Evolutionary conservation across 1,140 invertebrate species (phyloP).

Genomic region (Trichonephila clavata): DNA sequence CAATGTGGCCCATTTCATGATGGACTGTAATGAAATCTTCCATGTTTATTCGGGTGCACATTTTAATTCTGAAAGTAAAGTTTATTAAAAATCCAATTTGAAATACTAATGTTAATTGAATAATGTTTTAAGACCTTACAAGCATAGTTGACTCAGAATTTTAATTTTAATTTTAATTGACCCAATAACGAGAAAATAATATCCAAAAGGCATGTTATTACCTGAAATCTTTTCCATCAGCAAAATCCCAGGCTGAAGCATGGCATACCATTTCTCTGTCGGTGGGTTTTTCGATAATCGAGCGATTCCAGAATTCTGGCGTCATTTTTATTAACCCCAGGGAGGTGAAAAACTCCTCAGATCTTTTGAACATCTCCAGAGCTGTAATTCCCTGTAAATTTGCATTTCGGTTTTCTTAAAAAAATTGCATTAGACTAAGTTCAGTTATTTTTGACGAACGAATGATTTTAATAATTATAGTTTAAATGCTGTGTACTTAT

Average conservation of each 20-base stretch:
- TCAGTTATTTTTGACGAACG: too few species aligned
- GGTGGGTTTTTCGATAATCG: conserved; percentile 82
- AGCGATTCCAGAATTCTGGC: conserved; percentile 83
- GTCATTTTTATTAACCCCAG: conserved; percentile 92
- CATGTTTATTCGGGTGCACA: conserved; percentile 89
- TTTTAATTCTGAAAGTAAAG: conserved; percentile 88
- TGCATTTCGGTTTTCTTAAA: too few species aligned
- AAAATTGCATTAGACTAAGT: too few species aligned
- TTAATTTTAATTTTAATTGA: too few species aligned
- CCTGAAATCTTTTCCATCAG: conserved; percentile 88
- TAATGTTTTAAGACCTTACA: too few species aligned
- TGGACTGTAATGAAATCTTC: conserved; percentile 90
- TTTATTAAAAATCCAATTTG: neutral
- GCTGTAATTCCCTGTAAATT: conserved; percentile 58
- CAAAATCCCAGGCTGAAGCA: conserved; percentile 95
- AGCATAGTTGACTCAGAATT: too few species aligned
- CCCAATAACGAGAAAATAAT: too few species aligned
- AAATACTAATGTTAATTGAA: too few species aligned
- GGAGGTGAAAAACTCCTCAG: conserved; percentile 93
- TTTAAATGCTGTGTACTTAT: too few species aligned
- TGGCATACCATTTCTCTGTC: conserved; percentile 88
- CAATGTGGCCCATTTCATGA: conserved; percentile 93
- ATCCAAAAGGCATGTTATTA: conserved; percentile 28
- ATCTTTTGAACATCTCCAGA: conserved; percentile 87
- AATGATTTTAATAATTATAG: too few species aligned